Evolutionary conservation across 2,797 vertebrate genomes (phyloP).

Genomic region (Danio aesculapii): DNA sequence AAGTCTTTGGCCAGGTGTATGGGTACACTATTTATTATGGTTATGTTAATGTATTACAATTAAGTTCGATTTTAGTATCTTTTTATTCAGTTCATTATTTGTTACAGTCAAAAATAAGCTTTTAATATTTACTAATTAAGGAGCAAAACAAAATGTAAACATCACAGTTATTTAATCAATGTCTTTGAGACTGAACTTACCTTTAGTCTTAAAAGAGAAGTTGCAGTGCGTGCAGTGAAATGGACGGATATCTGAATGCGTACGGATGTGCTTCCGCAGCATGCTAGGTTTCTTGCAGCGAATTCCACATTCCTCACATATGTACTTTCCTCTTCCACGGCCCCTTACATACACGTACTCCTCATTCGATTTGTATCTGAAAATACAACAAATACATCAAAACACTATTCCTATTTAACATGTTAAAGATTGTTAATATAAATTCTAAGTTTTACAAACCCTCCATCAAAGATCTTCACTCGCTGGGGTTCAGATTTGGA

Average conservation of each 20-base stretch:
- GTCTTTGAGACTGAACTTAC: constrained; percentile 69
- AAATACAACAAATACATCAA: constrained; percentile 28
- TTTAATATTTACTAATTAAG: neutral
- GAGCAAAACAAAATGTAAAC: neutral
- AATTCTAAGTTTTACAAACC: constrained; percentile 79
- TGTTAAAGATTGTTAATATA: neutral
- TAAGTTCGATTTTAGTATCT: neutral
- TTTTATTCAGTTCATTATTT: too few species aligned
- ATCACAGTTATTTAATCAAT: neutral
- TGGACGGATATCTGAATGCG: constrained; percentile 96
- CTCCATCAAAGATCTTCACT: constrained; percentile 99
- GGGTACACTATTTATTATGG: neutral
- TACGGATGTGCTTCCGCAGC: constrained; percentile 98
- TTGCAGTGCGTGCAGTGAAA: constrained; percentile 98
- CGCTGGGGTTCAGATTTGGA: constrained; percentile 91
- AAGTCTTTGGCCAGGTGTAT: neutral
- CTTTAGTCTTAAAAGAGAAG: constrained; percentile 99
- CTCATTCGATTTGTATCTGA: constrained; percentile 97
- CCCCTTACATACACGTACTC: constrained; percentile 98
- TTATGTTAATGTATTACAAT: neutral
- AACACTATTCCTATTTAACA: neutral
- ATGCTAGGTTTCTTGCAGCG: constrained; percentile 99
- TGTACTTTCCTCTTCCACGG: constrained; percentile 96
- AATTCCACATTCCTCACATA: constrained; percentile 99
- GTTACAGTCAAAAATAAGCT: neutral